Conservation (phyloP, 1,140 invertebrate genomes). For the Drosophila seguyi region DNA sequence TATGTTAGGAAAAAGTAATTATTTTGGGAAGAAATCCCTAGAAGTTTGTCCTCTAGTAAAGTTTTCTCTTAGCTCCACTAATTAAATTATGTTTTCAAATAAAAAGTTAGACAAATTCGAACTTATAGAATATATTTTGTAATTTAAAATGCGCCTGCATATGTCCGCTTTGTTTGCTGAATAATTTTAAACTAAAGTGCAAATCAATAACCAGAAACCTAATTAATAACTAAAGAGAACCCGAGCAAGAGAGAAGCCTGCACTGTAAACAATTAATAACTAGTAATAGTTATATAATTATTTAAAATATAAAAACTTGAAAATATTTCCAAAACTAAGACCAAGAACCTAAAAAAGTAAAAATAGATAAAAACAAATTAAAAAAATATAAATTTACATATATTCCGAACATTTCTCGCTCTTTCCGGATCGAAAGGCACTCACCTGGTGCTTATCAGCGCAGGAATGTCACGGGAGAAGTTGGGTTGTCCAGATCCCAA, state of each 20-base stretch:
- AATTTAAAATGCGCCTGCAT: background rate
- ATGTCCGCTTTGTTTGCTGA: background rate
- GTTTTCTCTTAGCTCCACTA: background rate
- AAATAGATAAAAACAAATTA: background rate
- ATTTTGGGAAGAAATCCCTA: no score
- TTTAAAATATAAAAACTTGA: background rate
- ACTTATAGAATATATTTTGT: background rate
- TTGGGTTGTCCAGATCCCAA: conserved; percentile 12
- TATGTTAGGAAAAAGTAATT: no score
- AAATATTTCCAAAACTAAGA: no score
- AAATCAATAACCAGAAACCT: conserved; percentile 1
- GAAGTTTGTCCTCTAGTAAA: background rate
- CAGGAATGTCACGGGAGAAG: background rate
- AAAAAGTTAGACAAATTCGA: no score
- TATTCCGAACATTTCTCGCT: background rate
- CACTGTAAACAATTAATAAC: background rate
- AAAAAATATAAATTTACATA: background rate
- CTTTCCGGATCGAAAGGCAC: background rate
- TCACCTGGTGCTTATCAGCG: conserved; percentile 5
- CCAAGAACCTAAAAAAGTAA: background rate
- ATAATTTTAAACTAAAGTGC: background rate
- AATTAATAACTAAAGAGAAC: background rate
- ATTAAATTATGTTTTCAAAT: background rate
- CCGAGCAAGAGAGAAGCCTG: background rate
- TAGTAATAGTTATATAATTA: background rate